A percentile compares a stretch with the other conserved stretches of the same genome.
Conservation (phyloP, 2,113 vertebrate species). For the Seriola aureovittata region DNA sequence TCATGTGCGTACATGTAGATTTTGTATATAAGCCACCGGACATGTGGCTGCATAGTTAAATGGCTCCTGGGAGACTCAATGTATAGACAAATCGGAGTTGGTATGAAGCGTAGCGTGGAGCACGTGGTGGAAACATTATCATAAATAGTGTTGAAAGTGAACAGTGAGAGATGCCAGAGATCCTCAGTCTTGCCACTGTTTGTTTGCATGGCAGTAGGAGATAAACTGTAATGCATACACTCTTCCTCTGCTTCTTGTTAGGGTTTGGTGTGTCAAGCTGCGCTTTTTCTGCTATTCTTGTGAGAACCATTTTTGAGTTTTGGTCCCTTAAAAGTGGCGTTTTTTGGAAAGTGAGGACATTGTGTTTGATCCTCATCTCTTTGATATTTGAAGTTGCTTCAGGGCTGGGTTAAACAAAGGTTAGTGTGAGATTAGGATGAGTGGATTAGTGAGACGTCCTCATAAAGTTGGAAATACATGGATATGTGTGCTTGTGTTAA, state of each 20-base stretch:
- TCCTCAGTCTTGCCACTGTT: constrained; percentile 49
- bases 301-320: neutral
- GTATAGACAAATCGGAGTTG: constrained; percentile 20
- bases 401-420: neutral
- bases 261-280: neutral
- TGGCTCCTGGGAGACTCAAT: constrained; percentile 30
- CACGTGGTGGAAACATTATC: constrained; percentile 43
- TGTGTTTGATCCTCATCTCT: neutral
- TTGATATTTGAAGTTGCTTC: neutral
- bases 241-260: neutral
- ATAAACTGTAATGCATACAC: constrained; percentile 41
- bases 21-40: constrained; percentile 18
- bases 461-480: neutral
- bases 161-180: constrained; percentile 19
- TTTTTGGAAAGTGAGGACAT: neutral
- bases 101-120: constrained; percentile 1
- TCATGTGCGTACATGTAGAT: constrained; percentile 16
- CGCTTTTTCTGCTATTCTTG: neutral
- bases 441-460: neutral
- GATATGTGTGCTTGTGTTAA: no score
- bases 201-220: constrained; percentile 41
- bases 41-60: constrained; percentile 42
- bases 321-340: neutral
- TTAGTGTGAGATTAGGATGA: neutral
- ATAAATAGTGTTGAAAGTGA: constrained; percentile 49